Evolutionary conservation across 2,113 vertebrate genomes (phyloP), one percentile per base, ranked within the genome.

Genomic region (Nycticorax nycticorax): DNA sequence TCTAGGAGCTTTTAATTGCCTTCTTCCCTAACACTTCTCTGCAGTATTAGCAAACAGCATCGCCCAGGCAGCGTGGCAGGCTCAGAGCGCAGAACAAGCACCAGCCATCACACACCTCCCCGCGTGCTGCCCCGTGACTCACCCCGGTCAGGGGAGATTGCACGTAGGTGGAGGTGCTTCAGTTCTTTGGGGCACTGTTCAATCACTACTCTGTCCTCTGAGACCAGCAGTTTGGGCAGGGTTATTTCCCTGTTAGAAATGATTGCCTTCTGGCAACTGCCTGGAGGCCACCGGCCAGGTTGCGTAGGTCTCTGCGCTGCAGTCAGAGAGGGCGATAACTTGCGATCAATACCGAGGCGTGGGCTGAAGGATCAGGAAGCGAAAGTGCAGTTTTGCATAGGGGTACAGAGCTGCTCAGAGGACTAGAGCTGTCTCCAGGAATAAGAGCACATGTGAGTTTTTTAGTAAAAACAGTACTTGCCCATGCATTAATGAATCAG

Each of bases 351-450:
- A 56, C 32, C 2, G 21, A 63, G 64, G 32, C 0, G 16, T 60
- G 73, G 83, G 76, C 68, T 84, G 74, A 43, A 74, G 45, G 32
- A 60, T 23, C 3, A 4, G 85, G 96, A 96, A 95, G 62, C 0
- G 32, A 94, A 93, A 93, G 66, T 9, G 12, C 8, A 35, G 80
- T 52, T 96, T 93, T 97, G 94, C 77, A 85, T 91, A 72, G 26
- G 43, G 45, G 19, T 32, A 28, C 53, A 52, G 80, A 83, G 39
- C 27, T 77, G 66, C 73, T 63, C 47, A 16, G 64, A 28, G 43
- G 35, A 27, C 35, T 28, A 62, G 53, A 57, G 89, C 77, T 85
- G 84, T 50, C 57, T 97, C 89, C 84, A 95, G 94, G 94, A 97
- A 89, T 78, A 41, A 72, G 74, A 85, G 26, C 53, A 56, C 0